Evolutionary conservation across 1,140 invertebrate species (phyloP).

Genomic region (Harpegnathos saltator): DNA sequence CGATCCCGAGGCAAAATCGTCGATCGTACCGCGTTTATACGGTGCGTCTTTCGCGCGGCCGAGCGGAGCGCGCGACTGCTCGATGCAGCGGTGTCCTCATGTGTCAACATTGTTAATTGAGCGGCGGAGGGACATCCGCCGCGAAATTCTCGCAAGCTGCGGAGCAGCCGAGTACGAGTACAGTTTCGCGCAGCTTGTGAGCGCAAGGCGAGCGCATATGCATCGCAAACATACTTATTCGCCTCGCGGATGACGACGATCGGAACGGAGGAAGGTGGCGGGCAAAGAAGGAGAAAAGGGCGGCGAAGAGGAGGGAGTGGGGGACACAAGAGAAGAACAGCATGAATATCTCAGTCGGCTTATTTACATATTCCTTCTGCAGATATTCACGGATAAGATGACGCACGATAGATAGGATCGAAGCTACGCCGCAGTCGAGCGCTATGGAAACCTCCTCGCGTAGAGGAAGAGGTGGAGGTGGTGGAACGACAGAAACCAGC

Average conservation of each 20-base stretch:
- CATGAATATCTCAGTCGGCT: conserved; percentile 74
- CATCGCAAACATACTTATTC: conserved; percentile 45
- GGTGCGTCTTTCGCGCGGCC: no score
- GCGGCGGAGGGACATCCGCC: not conserved
- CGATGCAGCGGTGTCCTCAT: no score
- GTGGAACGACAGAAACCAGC: no score
- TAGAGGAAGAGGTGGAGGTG: not conserved
- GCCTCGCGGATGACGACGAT: conserved; percentile 45
- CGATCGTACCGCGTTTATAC: not conserved
- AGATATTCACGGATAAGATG: conserved; percentile 72
- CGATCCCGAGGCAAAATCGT: not conserved
- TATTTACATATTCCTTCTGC: conserved; percentile 73
- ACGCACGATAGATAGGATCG: conserved; percentile 63
- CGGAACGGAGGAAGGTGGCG: not conserved
- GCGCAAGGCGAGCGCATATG: not conserved
- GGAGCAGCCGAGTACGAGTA: not conserved
- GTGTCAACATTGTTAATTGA: not conserved
- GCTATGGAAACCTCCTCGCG: conserved; percentile 34
- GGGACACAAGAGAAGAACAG: conserved; percentile 44
- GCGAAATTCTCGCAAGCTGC: not conserved
- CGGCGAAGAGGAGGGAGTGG: not conserved
- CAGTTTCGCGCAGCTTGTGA: not conserved
- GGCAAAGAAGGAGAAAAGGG: conserved; percentile 37
- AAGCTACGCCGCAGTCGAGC: not conserved
- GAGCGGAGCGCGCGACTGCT: no score